Evolutionary conservation across 2,113 vertebrate species (phyloP).

Genomic region (Callithrix jacchus): DNA sequence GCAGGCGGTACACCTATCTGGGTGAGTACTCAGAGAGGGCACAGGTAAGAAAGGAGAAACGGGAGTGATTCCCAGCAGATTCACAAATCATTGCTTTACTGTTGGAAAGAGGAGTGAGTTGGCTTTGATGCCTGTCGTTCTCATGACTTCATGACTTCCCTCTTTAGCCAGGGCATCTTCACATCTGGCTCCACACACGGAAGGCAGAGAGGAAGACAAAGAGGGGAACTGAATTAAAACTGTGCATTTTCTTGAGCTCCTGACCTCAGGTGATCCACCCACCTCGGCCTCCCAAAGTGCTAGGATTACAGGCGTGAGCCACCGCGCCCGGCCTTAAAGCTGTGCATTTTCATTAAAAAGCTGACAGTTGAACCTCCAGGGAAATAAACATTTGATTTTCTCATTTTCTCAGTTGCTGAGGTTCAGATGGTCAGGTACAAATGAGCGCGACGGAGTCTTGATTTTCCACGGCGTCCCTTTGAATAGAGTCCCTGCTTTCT

Average conservation of each 20-base stretch:
- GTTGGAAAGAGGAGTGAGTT: background rate
- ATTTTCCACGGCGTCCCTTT: background rate
- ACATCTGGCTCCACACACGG: background rate
- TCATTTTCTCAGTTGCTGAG: background rate
- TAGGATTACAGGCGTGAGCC: no score
- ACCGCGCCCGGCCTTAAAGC: background rate
- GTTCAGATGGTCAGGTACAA: background rate
- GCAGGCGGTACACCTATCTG: slow-evolving; percentile 94
- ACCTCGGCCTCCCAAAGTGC: no score
- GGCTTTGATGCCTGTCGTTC: background rate
- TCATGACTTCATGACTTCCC: background rate
- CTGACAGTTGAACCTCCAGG: background rate
- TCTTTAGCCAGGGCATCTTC: background rate
- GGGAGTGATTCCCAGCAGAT: fast-evolving
- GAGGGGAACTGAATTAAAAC: background rate
- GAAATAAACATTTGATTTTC: background rate
- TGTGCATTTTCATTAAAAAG: background rate
- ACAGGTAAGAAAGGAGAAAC: background rate
- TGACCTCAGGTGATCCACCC: no score
- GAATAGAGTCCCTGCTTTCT: background rate
- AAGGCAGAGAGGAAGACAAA: background rate
- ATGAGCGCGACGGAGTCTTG: background rate
- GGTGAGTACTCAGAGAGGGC: slow-evolving; percentile 84
- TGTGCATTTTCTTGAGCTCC: background rate
- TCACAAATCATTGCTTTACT: fast-evolving